Evolutionary conservation across 2,797 vertebrate genomes (phyloP).

Genomic region (Luscinia luscinia): DNA sequence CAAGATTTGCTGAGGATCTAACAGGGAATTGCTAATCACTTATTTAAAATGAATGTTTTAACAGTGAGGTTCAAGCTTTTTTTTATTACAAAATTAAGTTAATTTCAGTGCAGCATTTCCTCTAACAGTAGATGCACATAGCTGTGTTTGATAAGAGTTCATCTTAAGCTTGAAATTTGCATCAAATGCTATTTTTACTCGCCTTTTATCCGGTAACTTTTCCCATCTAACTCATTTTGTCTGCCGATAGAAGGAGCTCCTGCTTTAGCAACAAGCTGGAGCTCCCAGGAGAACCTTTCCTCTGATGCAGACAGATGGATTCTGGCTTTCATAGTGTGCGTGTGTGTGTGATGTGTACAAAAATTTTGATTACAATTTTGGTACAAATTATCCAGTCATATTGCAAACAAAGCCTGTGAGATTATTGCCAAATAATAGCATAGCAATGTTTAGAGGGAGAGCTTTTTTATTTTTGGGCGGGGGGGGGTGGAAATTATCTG

Average conservation of each 20-base stretch:
- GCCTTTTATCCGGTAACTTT: not conserved
- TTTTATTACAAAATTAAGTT: not conserved
- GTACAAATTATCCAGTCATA: not conserved
- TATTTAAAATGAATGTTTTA: not conserved
- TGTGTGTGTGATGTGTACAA: not conserved
- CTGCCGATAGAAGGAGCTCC: constrained; percentile 64
- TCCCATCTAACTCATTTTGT: not conserved
- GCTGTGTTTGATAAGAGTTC: not conserved
- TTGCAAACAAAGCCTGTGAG: not conserved
- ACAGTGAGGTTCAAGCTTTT: not conserved
- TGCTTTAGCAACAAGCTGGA: constrained; percentile 5
- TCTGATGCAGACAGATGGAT: not conserved
- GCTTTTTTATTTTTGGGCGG: rapidly evolving
- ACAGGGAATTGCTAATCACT: not conserved
- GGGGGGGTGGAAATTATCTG: not conserved
- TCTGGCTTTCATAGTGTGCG: not conserved
- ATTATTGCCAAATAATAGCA: not conserved
- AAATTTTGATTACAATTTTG: constrained; percentile 36
- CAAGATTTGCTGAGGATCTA: not conserved
- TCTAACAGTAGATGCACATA: not conserved
- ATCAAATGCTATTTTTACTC: not conserved
- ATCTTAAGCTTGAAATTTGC: not conserved
- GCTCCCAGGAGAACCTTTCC: not conserved
- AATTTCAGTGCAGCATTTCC: not conserved
- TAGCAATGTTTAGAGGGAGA: not conserved